Evolutionary conservation across 2,888 invertebrate species (phyloP).

Genomic region (Tetragnatha montana): DNA sequence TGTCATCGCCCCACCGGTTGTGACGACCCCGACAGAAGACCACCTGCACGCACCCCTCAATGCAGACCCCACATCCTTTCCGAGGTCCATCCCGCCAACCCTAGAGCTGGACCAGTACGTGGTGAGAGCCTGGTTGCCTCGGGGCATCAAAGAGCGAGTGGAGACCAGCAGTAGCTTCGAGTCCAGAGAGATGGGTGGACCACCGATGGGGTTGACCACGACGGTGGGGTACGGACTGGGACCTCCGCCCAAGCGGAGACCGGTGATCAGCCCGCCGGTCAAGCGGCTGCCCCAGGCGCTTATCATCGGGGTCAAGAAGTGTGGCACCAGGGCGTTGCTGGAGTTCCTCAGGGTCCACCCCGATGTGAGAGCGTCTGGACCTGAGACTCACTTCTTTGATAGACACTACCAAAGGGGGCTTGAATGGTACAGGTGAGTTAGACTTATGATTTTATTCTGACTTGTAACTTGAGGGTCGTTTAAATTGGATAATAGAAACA

Average conservation of each 20-base stretch:
- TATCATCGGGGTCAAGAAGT: conserved; percentile 96
- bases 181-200: conserved; percentile 7
- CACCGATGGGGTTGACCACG: not conserved
- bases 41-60: not conserved
- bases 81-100: conserved; percentile 54
- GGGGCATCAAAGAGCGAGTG: conserved; percentile 66
- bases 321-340: conserved; percentile 92
- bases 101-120: conserved; percentile 64
- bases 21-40: not conserved
- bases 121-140: conserved; percentile 63
- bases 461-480: too few species aligned
- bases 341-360: conserved; percentile 95
- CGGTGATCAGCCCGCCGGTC: conserved; percentile 56
- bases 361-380: conserved; percentile 89
- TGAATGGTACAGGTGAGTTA: conserved; percentile 85
- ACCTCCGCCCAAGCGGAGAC: not conserved
- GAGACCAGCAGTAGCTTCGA: conserved; percentile 54
- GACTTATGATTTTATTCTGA: not conserved
- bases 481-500: too few species aligned
- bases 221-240: conserved; percentile 2
- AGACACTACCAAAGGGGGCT: conserved; percentile 83
- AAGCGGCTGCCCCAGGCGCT: conserved; percentile 85
- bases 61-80: conserved; percentile 22
- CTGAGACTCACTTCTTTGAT: conserved; percentile 95
- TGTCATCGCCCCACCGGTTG: not conserved